Evolutionary conservation across 2,113 vertebrate species (phyloP).

Genomic region (Heteronetta atricapilla): DNA sequence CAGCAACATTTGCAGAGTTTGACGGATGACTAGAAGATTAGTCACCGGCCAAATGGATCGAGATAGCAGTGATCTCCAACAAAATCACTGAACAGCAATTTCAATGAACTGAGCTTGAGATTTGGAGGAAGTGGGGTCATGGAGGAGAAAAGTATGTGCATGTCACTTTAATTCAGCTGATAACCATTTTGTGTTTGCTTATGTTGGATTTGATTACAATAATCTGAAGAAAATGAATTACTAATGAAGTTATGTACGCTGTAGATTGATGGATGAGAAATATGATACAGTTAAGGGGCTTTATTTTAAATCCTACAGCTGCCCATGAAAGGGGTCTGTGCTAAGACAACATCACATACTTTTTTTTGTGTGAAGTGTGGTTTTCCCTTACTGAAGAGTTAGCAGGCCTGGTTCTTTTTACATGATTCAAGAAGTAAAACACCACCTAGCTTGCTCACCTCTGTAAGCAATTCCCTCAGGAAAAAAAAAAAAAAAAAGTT

Average conservation of each 20-base stretch:
- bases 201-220: not conserved
- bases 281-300: not conserved
- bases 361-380: not conserved
- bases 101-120: not conserved
- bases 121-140: not conserved
- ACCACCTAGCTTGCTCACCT: not conserved
- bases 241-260: not conserved
- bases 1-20: not conserved
- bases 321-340: not conserved
- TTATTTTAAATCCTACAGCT: not conserved
- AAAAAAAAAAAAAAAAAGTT: not conserved
- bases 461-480: not conserved
- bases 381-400: not conserved
- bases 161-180: not conserved
- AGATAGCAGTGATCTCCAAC: not conserved
- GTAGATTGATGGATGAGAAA: not conserved
- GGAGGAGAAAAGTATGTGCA: not conserved
- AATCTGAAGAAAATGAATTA: not conserved
- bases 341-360: not conserved
- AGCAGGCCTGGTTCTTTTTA: not conserved
- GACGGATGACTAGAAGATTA: not conserved
- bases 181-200: not conserved
- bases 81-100: too few species aligned
- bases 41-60: not conserved
- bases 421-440: not conserved